These are phyloP conservation scores for Labeo rohita DNA, from an alignment of 2,113 vertebrate species.

Conservation along the genomic window DNA sequence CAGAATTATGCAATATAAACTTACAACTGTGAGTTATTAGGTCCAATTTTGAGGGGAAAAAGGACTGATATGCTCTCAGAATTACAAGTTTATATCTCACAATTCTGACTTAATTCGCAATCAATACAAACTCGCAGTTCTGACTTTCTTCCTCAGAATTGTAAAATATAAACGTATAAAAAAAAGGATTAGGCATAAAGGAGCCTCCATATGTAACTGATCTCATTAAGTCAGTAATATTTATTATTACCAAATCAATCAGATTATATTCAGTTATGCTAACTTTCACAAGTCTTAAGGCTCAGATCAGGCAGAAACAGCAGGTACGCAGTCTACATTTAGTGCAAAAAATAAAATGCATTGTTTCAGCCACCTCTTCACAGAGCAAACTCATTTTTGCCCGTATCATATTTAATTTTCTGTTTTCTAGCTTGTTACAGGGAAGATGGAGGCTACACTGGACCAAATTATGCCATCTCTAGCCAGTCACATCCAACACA, in stretches of 20 bases:
- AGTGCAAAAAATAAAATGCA: background rate
- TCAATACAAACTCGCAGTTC: too few relatives aligned
- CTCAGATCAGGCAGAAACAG: background rate
- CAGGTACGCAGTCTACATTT: background rate
- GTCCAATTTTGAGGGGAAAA: too few relatives aligned
- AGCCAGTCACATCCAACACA: conserved; percentile 2
- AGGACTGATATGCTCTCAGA: too few relatives aligned
- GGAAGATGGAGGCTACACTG: background rate
- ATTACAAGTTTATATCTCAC: too few relatives aligned
- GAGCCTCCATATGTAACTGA: background rate
- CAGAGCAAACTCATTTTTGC: background rate
- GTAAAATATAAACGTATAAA: too few relatives aligned
- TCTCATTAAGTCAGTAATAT: background rate
- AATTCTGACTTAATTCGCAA: too few relatives aligned
- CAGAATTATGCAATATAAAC: too few relatives aligned
- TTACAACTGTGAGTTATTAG: too few relatives aligned
- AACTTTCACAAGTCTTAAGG: background rate
- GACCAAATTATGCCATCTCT: background rate
- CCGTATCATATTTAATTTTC: background rate
- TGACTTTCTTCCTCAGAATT: too few relatives aligned
- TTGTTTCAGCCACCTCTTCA: background rate
- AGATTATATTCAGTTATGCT: background rate
- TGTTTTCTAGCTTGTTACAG: background rate
- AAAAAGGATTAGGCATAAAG: too few relatives aligned
- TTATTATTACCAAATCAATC: background rate